phyloP scores from a whole-genome alignment of 2,113 vertebrate genomes.

The Colius striatus region DNA sequence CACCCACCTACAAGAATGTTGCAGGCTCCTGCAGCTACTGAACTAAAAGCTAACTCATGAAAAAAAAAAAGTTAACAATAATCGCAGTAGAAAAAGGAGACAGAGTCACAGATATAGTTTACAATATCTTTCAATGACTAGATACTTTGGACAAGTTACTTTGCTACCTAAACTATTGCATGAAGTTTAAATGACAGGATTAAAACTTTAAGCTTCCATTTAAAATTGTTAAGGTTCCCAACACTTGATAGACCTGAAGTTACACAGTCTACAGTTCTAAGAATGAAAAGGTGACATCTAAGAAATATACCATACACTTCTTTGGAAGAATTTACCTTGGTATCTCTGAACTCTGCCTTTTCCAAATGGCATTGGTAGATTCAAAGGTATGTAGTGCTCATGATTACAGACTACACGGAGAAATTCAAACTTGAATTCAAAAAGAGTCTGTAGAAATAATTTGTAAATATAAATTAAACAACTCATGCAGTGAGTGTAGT shows the following conservation, averaged over 20 bases:
- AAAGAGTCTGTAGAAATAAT: constrained; percentile 85
- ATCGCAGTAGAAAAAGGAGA: not conserved
- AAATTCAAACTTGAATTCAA: constrained; percentile 99
- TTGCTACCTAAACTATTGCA: not conserved
- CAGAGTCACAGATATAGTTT: not conserved
- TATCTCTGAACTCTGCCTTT: constrained; percentile 95
- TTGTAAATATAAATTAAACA: not conserved
- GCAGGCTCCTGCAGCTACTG: constrained; percentile 74
- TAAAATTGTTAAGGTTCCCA: not conserved
- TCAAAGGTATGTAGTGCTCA: constrained; percentile 95
- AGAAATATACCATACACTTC: not conserved
- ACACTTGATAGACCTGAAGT: not conserved
- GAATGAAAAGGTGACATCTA: not conserved
- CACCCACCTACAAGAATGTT: constrained; percentile 80
- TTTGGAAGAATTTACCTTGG: constrained; percentile 84
- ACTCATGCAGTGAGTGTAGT: not conserved
- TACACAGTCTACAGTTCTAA: not conserved
- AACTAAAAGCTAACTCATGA: constrained; percentile 79
- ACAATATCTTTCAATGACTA: not conserved
- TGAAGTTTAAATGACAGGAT: not conserved
- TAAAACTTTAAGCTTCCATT: not conserved
- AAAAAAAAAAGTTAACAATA: constrained; percentile 46
- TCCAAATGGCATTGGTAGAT: constrained; percentile 98
- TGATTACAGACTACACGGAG: constrained; percentile 95
- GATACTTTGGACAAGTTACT: not conserved